Percentiles rank a stretch among this genome's conserved stretches.
phyloP scores from a whole-genome alignment of 2,113 vertebrate species.

The Vulpes lagopus region DNA sequence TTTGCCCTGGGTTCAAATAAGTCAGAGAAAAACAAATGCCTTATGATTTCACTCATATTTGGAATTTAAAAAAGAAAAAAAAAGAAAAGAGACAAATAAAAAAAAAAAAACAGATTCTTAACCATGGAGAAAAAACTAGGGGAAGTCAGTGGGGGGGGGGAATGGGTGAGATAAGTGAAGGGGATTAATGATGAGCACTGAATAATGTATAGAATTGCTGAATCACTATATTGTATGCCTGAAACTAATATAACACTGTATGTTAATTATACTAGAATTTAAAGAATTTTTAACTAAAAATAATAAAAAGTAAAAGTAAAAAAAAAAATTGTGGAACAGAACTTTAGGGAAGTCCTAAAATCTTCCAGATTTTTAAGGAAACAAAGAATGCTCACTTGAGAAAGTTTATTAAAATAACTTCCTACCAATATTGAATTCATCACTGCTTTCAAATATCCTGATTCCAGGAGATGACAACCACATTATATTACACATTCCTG shows the following conservation, averaged over 20 bases:
- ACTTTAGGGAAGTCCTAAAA: neutral
- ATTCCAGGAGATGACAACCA: neutral
- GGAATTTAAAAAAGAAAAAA: neutral
- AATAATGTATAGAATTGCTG: neutral
- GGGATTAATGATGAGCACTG: neutral
- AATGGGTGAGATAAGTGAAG: neutral
- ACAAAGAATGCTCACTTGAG: neutral
- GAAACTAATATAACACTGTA: neutral
- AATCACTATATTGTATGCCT: neutral
- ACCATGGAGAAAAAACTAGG: neutral
- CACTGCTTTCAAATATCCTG: neutral
- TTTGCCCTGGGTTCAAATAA: neutral
- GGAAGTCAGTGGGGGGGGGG: neutral
- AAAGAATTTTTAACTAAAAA: neutral
- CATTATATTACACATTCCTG: neutral
- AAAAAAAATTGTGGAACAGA: neutral
- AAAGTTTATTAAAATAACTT: neutral
- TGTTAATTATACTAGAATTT: neutral
- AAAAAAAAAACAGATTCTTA: neutral
- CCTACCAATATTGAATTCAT: neutral
- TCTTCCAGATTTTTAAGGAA: neutral
- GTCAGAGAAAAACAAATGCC: neutral
- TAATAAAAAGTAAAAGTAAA: neutral
- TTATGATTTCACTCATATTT: neutral
- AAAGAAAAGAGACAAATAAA: neutral